Conservation (phyloP, 2,888 invertebrate species). For the Acanthacorydalis orientalis region DNA sequence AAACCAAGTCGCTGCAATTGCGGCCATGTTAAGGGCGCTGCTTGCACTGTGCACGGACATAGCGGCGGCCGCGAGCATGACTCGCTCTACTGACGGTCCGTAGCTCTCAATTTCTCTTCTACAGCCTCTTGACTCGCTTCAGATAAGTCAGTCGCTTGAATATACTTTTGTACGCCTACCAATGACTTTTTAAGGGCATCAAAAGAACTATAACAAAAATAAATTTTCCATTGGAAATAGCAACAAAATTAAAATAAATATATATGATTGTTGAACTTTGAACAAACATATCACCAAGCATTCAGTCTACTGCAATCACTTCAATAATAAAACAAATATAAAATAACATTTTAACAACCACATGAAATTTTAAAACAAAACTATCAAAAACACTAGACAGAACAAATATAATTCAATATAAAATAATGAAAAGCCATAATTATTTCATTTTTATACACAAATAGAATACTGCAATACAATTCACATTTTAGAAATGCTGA, state of each 20-base stretch:
- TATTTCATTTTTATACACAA: too few relatives aligned
- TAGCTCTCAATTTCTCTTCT: slow-evolving; percentile 85
- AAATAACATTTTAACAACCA: too few relatives aligned
- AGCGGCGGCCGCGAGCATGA: not conserved
- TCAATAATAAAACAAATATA: too few relatives aligned
- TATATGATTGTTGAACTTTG: too few relatives aligned
- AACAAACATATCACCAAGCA: not conserved
- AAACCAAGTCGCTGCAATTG: not conserved
- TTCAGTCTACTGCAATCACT: too few relatives aligned
- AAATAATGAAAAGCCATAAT: too few relatives aligned
- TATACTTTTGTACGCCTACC: slow-evolving; percentile 92
- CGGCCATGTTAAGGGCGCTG: not conserved
- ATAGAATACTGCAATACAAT: too few relatives aligned
- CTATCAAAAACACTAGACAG: too few relatives aligned
- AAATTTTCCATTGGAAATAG: slow-evolving; percentile 27
- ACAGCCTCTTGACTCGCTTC: slow-evolving; percentile 89
- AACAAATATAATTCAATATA: too few relatives aligned
- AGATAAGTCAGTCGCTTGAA: slow-evolving; percentile 89
- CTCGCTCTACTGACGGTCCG: slow-evolving; percentile 66
- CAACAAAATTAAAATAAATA: too few relatives aligned
- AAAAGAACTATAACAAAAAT: slow-evolving; percentile 82
- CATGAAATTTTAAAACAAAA: too few relatives aligned
- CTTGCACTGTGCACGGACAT: not conserved
- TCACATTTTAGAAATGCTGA: too few relatives aligned
- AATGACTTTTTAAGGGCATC: slow-evolving; percentile 95